phyloP scores from a whole-genome alignment of 35 echinoderm and acorn worm species.

The Patiria miniata region DNA sequence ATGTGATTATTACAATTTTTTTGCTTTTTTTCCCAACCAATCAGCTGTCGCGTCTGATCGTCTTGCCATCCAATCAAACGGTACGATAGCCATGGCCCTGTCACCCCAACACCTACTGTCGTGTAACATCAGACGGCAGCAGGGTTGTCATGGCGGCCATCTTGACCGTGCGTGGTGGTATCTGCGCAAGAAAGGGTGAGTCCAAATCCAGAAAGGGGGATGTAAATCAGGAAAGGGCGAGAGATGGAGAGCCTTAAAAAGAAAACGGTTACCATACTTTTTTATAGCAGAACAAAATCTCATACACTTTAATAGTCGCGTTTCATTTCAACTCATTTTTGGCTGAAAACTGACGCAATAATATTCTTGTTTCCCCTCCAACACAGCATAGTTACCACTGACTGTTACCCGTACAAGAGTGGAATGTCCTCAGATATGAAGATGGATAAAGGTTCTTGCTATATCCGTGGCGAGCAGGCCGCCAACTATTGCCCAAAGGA shows the following conservation, averaged over 20 bases:
- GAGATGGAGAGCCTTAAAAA: too few relatives aligned
- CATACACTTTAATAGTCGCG: too few relatives aligned
- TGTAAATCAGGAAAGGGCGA: too few relatives aligned
- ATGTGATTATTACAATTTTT: too few relatives aligned
- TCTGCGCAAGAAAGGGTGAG: constrained; percentile 86
- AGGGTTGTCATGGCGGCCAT: constrained; percentile 85
- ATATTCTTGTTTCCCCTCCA: too few relatives aligned
- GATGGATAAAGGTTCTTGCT: constrained; percentile 66
- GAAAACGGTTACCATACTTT: too few relatives aligned
- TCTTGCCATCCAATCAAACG: constrained; percentile 86
- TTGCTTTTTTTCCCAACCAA: neutral
- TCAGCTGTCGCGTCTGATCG: constrained; percentile 89
- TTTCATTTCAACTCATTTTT: too few relatives aligned
- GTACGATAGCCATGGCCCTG: constrained; percentile 44
- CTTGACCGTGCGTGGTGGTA: constrained; percentile 91
- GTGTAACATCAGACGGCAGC: constrained; percentile 80
- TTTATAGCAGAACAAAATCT: too few relatives aligned
- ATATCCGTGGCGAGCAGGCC: constrained; percentile 10
- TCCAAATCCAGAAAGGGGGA: too few relatives aligned
- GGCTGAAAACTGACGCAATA: too few relatives aligned
- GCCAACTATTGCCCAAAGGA: constrained; percentile 43
- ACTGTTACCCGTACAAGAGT: constrained; percentile 91
- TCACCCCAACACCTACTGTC: constrained; percentile 94
- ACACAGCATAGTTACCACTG: constrained; percentile 75
- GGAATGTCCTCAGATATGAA: constrained; percentile 62